Base-by-base conservation (phyloP, 64 coral and sea anemone species). In the Orbicella faveolata region DNA sequence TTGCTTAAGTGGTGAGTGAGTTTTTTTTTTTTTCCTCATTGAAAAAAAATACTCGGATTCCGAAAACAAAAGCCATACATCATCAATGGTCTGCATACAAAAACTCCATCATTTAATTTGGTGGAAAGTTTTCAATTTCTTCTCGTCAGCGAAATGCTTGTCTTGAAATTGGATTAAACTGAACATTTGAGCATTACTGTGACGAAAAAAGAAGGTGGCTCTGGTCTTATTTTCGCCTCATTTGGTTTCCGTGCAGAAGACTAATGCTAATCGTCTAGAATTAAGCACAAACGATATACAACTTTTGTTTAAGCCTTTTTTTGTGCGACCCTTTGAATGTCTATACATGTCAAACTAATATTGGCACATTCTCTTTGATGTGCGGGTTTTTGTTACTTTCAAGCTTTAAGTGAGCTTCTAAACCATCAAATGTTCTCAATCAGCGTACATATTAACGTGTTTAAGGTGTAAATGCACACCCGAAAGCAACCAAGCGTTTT, bases 351-450 rank as follows among this genome's bases (percentile, higher is more conserved):
- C 36, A 52, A 85, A 26, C 64, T 11, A 3, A 21, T 25, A 85
- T 85, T 41, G 19, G 82, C 64, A 85, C 67, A 72, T 65, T 26
- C 36, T 85, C 82, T 26, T 52, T 85, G 30, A 85, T 37, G 41
- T 35, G 36, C 1, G 37, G 63, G 34, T 85, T 72, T 85, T 85
- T 70, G 63, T 85, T 52, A 6, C 37, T 14, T 73, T 85, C 82
- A 30, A 36, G 39, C 44, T 65, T 73, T 85, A 85, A 85, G 82
- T 85, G 65, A 85, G 36, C 39, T 48, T 85, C 33, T 85, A 85
- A 85, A 85, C 63, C 64, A 39, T 66, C n/a, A 72, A 85, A 72
- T 85, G 52, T 85, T 85, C 63, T 85, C 36, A 85, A 85, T 85
- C 82, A 85, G 21, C 41, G 63, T 21, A 48, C 65, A 36, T 51